A percentile compares a stretch with the other conserved stretches of the same genome.
phyloP scores from a whole-genome alignment of 2,888 invertebrate genomes.

The Ametastegia equiseti region DNA sequence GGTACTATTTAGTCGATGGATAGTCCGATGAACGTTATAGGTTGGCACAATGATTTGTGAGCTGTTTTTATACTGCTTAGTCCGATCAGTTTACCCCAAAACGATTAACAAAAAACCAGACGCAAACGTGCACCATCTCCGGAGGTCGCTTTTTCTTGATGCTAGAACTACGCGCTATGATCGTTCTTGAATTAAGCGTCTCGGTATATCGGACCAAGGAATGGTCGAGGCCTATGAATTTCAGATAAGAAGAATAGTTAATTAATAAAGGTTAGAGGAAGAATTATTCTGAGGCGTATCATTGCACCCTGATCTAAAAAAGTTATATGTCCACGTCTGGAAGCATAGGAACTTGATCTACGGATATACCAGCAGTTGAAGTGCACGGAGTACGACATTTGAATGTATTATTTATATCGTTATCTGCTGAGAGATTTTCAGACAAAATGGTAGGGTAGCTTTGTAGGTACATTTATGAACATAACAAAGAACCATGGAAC shows the following conservation, averaged over 20 bases:
- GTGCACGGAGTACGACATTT: background rate
- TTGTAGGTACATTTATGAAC: background rate
- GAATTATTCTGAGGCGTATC: background rate
- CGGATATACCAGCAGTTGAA: background rate
- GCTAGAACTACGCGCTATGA: too few relatives aligned
- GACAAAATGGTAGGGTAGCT: background rate
- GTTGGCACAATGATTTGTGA: background rate
- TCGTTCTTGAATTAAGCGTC: too few relatives aligned
- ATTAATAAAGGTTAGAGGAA: background rate
- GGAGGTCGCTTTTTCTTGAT: too few relatives aligned
- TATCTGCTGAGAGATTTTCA: background rate
- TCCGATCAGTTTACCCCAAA: background rate
- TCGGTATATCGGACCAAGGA: background rate
- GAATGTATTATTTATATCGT: background rate
- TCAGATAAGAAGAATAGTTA: slow-evolving; percentile 2
- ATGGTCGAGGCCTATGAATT: background rate
- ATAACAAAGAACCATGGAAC: background rate
- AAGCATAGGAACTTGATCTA: background rate
- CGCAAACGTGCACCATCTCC: background rate
- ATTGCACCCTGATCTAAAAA: background rate
- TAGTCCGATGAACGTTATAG: too few relatives aligned
- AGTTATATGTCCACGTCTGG: background rate
- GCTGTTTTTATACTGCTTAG: background rate
- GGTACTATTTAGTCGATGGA: too few relatives aligned
- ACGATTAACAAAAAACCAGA: background rate